These are phyloP conservation scores for Drosophila acutilabella DNA, from an alignment of 2,888 invertebrate species.

Conservation along the genomic window DNA sequence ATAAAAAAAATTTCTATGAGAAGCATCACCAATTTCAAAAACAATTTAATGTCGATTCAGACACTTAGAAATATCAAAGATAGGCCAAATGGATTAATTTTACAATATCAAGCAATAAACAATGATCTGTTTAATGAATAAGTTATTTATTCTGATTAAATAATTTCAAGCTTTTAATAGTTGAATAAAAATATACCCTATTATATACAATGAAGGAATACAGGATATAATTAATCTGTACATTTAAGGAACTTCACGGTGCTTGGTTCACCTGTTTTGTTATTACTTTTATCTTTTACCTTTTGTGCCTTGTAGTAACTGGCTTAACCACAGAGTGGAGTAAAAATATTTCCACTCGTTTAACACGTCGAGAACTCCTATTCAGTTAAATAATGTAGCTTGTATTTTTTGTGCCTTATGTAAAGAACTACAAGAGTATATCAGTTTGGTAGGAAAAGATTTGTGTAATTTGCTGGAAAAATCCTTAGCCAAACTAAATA, in stretches of 20 bases:
- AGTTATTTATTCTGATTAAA: too few relatives aligned
- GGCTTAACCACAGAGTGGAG: neutral
- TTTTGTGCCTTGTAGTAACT: slow-evolving; percentile 1
- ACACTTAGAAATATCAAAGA: too few relatives aligned
- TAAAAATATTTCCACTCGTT: slow-evolving; percentile 2
- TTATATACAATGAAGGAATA: neutral
- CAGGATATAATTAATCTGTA: neutral
- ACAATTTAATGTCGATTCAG: neutral
- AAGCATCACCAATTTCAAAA: neutral
- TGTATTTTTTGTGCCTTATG: too few relatives aligned
- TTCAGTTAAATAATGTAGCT: neutral
- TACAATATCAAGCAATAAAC: too few relatives aligned
- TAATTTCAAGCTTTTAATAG: too few relatives aligned
- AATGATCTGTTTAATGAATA: too few relatives aligned
- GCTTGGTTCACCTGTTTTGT: slow-evolving; percentile 4
- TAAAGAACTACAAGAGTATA: too few relatives aligned
- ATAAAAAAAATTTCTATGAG: slow-evolving; percentile 48
- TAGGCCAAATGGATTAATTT: too few relatives aligned
- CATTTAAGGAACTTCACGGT: slow-evolving; percentile 1
- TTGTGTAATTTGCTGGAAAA: too few relatives aligned
- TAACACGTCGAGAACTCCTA: neutral
- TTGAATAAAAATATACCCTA: neutral
- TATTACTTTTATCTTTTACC: slow-evolving; percentile 2
- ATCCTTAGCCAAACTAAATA: too few relatives aligned
- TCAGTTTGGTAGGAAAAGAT: too few relatives aligned